phyloP scores from a whole-genome alignment of 2,113 vertebrate species.

The Dromiciops gliroides region DNA sequence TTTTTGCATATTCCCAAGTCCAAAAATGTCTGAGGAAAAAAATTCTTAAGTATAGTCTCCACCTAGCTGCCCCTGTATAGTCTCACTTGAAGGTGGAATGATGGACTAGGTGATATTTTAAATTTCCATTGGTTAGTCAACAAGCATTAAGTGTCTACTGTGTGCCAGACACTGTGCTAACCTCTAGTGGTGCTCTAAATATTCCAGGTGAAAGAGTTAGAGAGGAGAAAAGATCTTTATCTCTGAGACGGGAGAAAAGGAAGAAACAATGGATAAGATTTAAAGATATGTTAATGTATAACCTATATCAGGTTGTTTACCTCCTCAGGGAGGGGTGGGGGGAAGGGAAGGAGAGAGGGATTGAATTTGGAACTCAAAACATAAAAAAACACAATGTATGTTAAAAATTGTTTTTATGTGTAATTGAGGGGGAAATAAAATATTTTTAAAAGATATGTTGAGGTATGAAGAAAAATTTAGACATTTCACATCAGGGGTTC shows the following conservation, averaged over 20 bases:
- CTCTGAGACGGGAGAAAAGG: neutral
- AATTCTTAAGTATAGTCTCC: neutral
- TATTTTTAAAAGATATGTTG: neutral
- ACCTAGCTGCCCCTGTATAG: too few species aligned
- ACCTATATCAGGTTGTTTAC: too few species aligned
- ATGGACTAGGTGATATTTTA: neutral
- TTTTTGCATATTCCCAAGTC: constrained; percentile 17
- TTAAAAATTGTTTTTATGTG: neutral
- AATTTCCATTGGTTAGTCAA: neutral
- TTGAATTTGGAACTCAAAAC: neutral
- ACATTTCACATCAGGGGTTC: neutral
- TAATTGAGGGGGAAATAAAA: neutral
- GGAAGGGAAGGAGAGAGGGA: neutral
- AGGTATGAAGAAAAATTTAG: neutral
- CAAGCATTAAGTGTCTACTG: too few species aligned
- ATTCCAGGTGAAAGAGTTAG: neutral
- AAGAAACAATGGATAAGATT: neutral
- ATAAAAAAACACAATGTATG: neutral
- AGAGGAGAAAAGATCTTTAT: neutral
- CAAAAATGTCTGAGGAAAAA: neutral
- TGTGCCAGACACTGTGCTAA: neutral
- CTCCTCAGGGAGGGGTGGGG: too few species aligned
- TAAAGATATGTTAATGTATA: neutral
- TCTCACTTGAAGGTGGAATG: neutral
- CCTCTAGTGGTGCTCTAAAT: neutral